A percentile compares a stretch with the other conserved stretches of the same genome.
Conservation (phyloP, 2,797 vertebrate genomes). For the Lepus townsendii region DNA sequence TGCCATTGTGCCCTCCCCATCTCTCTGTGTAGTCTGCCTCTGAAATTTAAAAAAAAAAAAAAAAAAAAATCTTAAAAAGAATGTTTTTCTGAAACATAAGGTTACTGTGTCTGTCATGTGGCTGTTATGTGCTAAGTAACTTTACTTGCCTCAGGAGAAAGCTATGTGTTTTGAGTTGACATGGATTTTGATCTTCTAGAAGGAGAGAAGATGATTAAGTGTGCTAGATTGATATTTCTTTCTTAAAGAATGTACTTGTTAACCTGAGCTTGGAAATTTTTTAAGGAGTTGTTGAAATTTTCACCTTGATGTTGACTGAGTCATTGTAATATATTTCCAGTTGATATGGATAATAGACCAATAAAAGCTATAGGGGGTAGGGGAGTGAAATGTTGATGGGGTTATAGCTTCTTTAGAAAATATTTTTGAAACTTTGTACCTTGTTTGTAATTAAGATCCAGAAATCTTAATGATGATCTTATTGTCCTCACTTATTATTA, state of each 20-base stretch:
- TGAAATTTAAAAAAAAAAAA: neutral
- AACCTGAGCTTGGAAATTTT: constrained; percentile 44
- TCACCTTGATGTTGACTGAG: constrained; percentile 15
- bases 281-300: neutral
- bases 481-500: neutral
- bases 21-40: neutral
- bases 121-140: neutral
- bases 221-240: neutral
- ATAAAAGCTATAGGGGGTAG: neutral
- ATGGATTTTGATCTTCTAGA: neutral
- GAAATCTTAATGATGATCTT: constrained; percentile 38
- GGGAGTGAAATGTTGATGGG: neutral
- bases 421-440: constrained; percentile 33
- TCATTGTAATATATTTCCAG: neutral
- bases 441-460: constrained; percentile 6
- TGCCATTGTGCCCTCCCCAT: no score
- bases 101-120: neutral
- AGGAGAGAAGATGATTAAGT: constrained; percentile 40
- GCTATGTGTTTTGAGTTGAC: constrained; percentile 36
- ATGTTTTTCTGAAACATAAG: neutral
- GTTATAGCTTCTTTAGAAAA: constrained; percentile 25
- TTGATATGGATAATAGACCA: neutral
- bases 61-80: neutral
- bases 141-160: constrained; percentile 34
- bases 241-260: neutral